phyloP scores from a whole-genome alignment of 1,140 invertebrate genomes.

The Copidosoma floridanum region DNA sequence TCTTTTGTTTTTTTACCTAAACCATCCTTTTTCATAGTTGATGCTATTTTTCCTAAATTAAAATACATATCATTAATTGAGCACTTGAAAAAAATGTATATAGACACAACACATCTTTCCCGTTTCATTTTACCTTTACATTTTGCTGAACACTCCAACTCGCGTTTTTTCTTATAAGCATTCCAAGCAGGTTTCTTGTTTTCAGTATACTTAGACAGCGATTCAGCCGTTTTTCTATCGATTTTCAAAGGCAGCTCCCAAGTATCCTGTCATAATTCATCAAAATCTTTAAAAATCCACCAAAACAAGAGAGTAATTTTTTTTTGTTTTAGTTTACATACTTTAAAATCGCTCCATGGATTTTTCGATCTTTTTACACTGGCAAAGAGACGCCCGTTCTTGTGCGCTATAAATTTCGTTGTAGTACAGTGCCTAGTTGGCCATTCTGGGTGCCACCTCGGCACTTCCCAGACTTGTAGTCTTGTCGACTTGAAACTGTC shows the following conservation, averaged over 20 bases:
- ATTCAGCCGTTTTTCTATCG: slow-evolving; percentile 28
- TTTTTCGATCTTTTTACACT: slow-evolving; percentile 23
- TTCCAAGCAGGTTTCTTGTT: slow-evolving; percentile 32
- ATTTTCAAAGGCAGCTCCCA: slow-evolving; percentile 44
- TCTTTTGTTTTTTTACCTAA: slow-evolving; percentile 13
- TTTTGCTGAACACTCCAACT: no score
- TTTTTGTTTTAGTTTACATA: slow-evolving; percentile 18
- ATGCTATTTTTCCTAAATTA: no score
- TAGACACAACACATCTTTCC: no score
- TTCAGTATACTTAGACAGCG: slow-evolving; percentile 33
- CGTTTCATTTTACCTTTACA: slow-evolving; percentile 1
- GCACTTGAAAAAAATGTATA: no score
- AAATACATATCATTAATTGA: no score
- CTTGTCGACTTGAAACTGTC: slow-evolving; percentile 35
- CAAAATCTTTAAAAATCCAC: slow-evolving; percentile 7
- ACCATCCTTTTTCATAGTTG: slow-evolving; percentile 14
- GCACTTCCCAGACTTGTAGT: slow-evolving; percentile 43
- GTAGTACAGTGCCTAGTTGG: slow-evolving; percentile 36
- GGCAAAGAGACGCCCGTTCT: slow-evolving; percentile 34
- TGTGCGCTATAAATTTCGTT: slow-evolving; percentile 36
- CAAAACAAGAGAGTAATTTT: slow-evolving; percentile 1
- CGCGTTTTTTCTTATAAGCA: slow-evolving; percentile 20
- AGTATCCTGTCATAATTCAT: slow-evolving; percentile 31
- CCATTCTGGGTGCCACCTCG: slow-evolving; percentile 41
- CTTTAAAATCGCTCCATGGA: slow-evolving; percentile 36